Base-by-base conservation (phyloP, 2,113 vertebrate species). In the Triplophysa dalaica region DNA sequence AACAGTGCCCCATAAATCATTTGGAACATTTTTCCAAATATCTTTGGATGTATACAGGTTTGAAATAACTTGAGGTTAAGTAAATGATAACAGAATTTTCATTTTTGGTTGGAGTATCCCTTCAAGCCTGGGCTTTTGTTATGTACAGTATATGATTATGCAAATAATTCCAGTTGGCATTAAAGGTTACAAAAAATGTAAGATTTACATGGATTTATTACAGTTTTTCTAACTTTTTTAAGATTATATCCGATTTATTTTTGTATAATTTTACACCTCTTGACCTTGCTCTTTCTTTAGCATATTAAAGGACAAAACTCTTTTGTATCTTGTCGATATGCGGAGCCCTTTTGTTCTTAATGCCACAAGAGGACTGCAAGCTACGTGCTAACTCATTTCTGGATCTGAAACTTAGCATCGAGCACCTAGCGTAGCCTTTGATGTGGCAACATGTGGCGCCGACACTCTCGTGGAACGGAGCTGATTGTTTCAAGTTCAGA, bases 311-410 rank as follows among this genome's bases (percentile, higher is more conserved):
- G 86, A 67, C 82, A 64, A 70, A 70, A 65, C 80, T 75, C 26
- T 75, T 84, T 88, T 86, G 85, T 85, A 82, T 75, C 69, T 66
- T 73, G 75, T 90, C 80, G 90, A 91, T 89, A 90, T 91, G 89
- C 89, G 79, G 90, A 88, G 85, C 81, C 79, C 83, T 81, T 84
- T 76, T 74, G 62, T 80, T 84, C 83, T 84, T 62, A 83, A 75
- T 84, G 73, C 75, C 83, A 70, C 86, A 75, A 11, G 75, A 85
- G 70, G 74, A 77, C 82, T 81, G 52, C 84, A 24, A 58, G 52
- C 33, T 64, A 21, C 50, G 38, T 80, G 84, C 77, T 70, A 78
- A 70, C 73, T 50, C 58, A 21, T 50, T 85, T 85, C 85, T 87
- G 64, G 38, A 85, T 85, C 87, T 70, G 56, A 88, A 87, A 63